Evolutionary conservation across 64 coral and sea anemone genomes (phyloP), one percentile per base, ranked within the genome.

Genomic region (Stichodactyla mertensii): DNA sequence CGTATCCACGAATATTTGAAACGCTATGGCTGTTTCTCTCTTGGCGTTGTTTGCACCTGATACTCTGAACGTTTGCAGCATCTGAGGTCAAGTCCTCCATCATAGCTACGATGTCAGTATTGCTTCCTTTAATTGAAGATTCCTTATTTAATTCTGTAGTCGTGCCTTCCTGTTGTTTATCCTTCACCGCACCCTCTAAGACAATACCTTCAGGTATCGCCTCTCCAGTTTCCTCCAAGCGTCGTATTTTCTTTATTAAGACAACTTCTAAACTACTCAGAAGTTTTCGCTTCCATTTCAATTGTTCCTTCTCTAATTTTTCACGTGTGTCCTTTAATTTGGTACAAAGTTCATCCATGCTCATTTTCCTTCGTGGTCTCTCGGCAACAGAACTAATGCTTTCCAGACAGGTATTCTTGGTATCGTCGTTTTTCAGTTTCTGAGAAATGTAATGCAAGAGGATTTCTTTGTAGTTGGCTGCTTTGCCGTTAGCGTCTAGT

Each of bases 201-300:
- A 53, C n/a, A 54, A 85, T 15, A 23, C 83, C 83, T 22, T 85
- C 83, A 56, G 82, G 82, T 26, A 64, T 56, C 1, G 13, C 54
- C 7, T 61, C 83, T 55, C 56, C 57, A 58, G 83, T 61, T 64
- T 85, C 83, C 23, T 85, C 83, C 2, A 85, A 24, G 6, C 56
- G 53, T 14, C 57, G 83, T 61, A 85, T 85, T 55, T 85, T 85
- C 60, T 85, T 85, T 16, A 85, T 85, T 62, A 85, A 85, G 6
- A 85, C 83, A 61, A 85, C 83, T 14, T 85, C 83, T 19, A 85
- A 59, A 31, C 83, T 85, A 24, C 55, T 64, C 60, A 85, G 28
- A 52, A 85, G 54, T 26, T 85, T 85, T 31, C 83, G 53, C 24
- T 59, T 85, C 83, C 83, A 85, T 60, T 11, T 64, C 27, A 85